A percentile compares a stretch with the other conserved stretches of the same genome.
These are phyloP conservation scores for Nymphalis c-album DNA, from an alignment of 2,888 invertebrate genomes.

Conservation along the genomic window DNA sequence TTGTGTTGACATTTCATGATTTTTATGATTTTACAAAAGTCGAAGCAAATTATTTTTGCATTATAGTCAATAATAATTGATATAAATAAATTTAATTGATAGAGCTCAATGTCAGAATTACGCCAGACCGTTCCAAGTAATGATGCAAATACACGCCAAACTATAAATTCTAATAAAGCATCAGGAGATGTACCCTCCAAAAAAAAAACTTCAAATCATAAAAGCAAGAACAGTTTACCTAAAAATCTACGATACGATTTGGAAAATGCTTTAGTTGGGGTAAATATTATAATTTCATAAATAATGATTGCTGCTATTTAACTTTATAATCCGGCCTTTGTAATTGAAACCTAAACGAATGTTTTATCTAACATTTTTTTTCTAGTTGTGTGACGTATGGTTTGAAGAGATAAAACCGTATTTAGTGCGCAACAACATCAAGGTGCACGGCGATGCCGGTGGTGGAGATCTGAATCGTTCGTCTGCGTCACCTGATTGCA, in stretches of 20 bases:
- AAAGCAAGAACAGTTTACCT: constrained; percentile 59
- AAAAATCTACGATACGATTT: constrained; percentile 66
- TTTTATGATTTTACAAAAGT: constrained; percentile 25
- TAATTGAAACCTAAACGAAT: too few relatives aligned
- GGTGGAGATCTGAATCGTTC: constrained; percentile 50
- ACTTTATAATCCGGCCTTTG: too few relatives aligned
- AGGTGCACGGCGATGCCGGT: constrained; percentile 56
- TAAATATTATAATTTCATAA: constrained; percentile 46
- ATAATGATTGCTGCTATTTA: too few relatives aligned
- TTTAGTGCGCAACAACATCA: constrained; percentile 68
- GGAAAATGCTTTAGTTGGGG: constrained; percentile 70
- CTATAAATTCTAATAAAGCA: constrained; percentile 32
- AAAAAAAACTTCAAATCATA: constrained; percentile 41
- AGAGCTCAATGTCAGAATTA: constrained; percentile 32
- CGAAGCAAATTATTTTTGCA: constrained; percentile 9
- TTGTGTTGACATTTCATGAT: constrained; percentile 24
- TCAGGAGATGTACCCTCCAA: constrained; percentile 33
- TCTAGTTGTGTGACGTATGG: constrained; percentile 74
- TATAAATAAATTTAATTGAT: constrained; percentile 3
- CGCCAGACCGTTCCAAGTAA: constrained; percentile 45
- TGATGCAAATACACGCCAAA: constrained; percentile 29
- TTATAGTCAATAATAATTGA: constrained; percentile 18
- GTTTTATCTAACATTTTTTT: background rate
- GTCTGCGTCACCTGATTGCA: constrained; percentile 50
- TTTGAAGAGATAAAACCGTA: constrained; percentile 75